These are phyloP conservation scores for Chanos chanos DNA, from an alignment of 2,797 vertebrate species.

Conservation along the genomic window DNA sequence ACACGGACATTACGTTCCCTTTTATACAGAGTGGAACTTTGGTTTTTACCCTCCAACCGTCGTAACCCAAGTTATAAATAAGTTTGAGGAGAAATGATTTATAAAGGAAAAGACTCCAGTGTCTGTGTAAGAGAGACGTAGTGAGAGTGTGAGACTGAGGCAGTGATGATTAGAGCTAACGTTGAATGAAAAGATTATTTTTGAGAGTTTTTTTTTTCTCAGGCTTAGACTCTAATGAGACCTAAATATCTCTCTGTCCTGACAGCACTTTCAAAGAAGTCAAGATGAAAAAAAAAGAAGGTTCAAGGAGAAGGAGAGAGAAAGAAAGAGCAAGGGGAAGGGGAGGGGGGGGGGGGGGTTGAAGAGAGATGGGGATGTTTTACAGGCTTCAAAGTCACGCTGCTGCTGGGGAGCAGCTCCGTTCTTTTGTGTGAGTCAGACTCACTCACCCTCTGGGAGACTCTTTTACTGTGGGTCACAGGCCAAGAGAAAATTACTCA, in stretches of 20 bases:
- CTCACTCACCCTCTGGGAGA: too few relatives aligned
- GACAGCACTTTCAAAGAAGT: slow-evolving; percentile 27
- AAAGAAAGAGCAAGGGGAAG: not conserved
- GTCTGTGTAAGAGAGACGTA: slow-evolving; percentile 19
- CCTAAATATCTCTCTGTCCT: slow-evolving; percentile 38
- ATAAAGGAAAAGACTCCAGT: not conserved
- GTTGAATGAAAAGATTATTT: slow-evolving; percentile 31
- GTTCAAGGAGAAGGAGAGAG: slow-evolving; percentile 15
- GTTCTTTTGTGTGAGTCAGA: too few relatives aligned
- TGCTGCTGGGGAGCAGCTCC: too few relatives aligned
- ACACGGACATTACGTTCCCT: too few relatives aligned
- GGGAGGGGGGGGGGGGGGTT: slow-evolving; percentile 21
- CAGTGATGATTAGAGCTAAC: not conserved
- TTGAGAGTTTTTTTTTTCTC: slow-evolving; percentile 40
- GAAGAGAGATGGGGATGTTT: too few relatives aligned
- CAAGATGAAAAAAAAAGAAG: slow-evolving; percentile 33
- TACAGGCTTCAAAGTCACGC: too few relatives aligned
- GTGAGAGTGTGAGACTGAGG: slow-evolving; percentile 27
- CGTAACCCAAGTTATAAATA: too few relatives aligned
- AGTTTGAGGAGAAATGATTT: too few relatives aligned
- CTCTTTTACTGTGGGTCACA: too few relatives aligned
- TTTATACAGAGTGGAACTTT: too few relatives aligned
- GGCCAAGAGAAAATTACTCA: too few relatives aligned
- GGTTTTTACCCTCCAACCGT: too few relatives aligned
- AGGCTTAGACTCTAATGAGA: slow-evolving; percentile 50